Conservation (phyloP, 2,113 vertebrate genomes). For the Axis porcinus region DNA sequence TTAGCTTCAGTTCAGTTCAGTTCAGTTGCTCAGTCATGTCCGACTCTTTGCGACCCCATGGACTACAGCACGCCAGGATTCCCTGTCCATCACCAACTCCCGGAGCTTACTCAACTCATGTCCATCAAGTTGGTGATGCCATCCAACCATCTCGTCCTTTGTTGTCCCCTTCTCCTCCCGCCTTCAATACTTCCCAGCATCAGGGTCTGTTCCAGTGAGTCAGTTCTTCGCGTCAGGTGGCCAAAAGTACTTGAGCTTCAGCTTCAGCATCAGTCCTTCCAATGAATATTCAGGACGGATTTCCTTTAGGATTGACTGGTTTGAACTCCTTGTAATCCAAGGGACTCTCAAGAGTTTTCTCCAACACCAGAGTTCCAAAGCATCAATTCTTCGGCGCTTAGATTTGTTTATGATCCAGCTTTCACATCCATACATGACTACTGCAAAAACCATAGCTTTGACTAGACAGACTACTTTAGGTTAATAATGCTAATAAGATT, state of each 20-base stretch:
- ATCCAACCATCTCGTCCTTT: neutral
- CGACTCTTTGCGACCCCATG: fast-evolving
- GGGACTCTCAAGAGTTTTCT: neutral
- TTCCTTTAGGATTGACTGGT: neutral
- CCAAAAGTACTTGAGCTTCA: neutral
- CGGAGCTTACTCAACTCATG: neutral
- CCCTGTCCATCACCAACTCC: neutral
- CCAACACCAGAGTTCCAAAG: neutral
- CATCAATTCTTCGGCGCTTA: fast-evolving
- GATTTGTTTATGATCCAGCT: neutral
- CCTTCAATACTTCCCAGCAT: neutral
- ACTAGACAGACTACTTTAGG: neutral
- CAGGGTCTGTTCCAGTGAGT: neutral
- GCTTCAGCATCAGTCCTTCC: neutral
- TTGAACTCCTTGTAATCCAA: neutral
- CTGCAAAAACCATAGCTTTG: neutral
- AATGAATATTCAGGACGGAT: neutral
- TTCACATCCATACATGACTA: neutral
- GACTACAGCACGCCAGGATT: neutral
- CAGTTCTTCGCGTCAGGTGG: neutral
- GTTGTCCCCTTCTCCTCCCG: neutral
- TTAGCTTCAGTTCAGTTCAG: neutral
- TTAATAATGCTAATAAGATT: neutral
- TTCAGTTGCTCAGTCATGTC: neutral
- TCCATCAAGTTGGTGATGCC: neutral